Conservation (phyloP, 1,140 invertebrate species). For the Sycophila sp. region DNA sequence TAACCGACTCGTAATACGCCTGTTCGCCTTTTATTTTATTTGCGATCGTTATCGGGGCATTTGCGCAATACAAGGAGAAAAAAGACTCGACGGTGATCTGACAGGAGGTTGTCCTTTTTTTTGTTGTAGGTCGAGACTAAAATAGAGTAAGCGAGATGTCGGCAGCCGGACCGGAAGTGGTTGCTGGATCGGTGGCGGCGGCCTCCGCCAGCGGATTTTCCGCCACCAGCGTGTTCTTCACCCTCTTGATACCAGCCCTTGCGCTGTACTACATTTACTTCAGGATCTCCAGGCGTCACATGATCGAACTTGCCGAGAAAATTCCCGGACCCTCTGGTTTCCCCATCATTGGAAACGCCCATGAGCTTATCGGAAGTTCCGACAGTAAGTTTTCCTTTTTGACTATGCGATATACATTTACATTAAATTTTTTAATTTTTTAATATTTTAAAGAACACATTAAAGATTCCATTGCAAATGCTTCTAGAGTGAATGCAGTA, state of each 20-base stretch:
- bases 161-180: slow-evolving; percentile 57
- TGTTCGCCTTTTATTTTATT: no score
- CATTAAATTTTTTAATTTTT: no score
- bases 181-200: slow-evolving; percentile 56
- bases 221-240: slow-evolving; percentile 72
- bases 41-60: no score
- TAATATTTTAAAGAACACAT: no score
- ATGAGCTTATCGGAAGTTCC: slow-evolving; percentile 76
- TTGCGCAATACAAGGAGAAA: no score
- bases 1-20: no score
- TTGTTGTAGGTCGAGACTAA: no score
- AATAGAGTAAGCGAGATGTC: slow-evolving; percentile 53
- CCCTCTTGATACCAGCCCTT: slow-evolving; percentile 74
- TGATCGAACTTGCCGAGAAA: slow-evolving; percentile 77
- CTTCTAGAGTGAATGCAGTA: no score
- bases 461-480: no score
- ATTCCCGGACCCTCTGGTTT: slow-evolving; percentile 75
- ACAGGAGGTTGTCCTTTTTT: no score
- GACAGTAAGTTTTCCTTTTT: slow-evolving; percentile 63
- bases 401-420: background rate
- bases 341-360: slow-evolving; percentile 77
- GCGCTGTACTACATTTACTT: slow-evolving; percentile 79
- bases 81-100: no score
- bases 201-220: slow-evolving; percentile 60
- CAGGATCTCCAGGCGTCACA: slow-evolving; percentile 73